Base-by-base conservation (phyloP, 2,888 invertebrate species). In the Dicranocentrus wangi region DNA sequence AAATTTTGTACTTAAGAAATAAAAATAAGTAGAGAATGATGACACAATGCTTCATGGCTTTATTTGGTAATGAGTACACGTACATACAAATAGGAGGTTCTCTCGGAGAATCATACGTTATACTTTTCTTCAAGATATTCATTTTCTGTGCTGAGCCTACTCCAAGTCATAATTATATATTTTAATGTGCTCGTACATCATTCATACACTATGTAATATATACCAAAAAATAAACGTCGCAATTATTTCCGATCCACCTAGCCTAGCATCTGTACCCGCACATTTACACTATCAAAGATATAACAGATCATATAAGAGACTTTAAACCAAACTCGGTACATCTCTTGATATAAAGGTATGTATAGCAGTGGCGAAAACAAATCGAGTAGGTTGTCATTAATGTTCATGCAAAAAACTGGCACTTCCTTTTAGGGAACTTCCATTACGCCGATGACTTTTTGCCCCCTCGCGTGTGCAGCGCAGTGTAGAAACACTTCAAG, bases 381-480 rank as follows among this genome's bases (percentile, higher is more conserved):
- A 66, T 32, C 55, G 65, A 65, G 58, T 73, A 75, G 73, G 73
- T 72, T 51, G 65, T 65, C 25, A 25, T 68, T 76, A 60, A 76
- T 76, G 55, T 43, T 10, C 60, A 42, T 58, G 60, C 68, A 68
- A 76, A 68, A 75, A 68, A 76, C n/a, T 60, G 21, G n/a, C 60
- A 76, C 28, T 76, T 76, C 76, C 76, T 47, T 76, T 76, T 76
- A 43, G 28, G 76, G 76, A 76, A 21, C 19, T 21, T 25, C 21
- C 60, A 43, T 68, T 23, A 47, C 47, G 47, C 43, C 63, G 23
- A 60, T 63, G 60, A 72, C 72, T 28, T 55, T 61, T 65, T 25
- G 17, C 39, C 39, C 72, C 72, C 47, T 39, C 39, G 13, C 5
- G 39, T 8, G 13, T 39, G 5, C 39, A 8, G 13, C 39, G 7